Conservation (phyloP, 2,797 vertebrate genomes). For the Hipposideros larvatus region DNA sequence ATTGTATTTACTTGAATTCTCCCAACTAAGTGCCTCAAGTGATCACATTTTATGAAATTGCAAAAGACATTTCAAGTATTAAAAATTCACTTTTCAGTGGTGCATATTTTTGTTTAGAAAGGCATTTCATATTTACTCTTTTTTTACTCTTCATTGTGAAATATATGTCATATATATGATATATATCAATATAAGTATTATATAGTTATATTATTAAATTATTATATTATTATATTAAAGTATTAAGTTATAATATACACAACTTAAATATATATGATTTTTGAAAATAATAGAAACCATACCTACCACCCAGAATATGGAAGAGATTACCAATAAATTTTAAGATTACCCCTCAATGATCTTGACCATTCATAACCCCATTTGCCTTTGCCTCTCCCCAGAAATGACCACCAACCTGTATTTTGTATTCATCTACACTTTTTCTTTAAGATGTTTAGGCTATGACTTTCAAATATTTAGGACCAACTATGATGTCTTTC, state of each 20-base stretch:
- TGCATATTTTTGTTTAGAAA: conserved; percentile 22
- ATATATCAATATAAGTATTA: neutral
- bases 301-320: neutral
- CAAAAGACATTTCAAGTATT: conserved; percentile 5
- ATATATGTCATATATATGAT: neutral
- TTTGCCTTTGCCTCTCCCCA: neutral
- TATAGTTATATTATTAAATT: neutral
- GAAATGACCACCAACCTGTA: neutral
- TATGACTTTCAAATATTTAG: neutral
- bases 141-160: neutral
- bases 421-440: neutral
- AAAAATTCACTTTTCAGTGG: neutral
- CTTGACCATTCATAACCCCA: neutral
- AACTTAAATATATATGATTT: neutral
- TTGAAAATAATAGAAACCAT: conserved; percentile 8
- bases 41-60: neutral
- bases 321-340: neutral
- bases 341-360: neutral
- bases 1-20: conserved; percentile 13
- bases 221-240: neutral
- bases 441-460: neutral
- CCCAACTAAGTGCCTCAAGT: neutral
- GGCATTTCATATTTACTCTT: neutral
- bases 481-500: neutral
- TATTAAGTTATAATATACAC: no score